These are phyloP conservation scores for Tragelaphus imberbis DNA, from an alignment of 2,113 vertebrate species.

Conservation along the genomic window DNA sequence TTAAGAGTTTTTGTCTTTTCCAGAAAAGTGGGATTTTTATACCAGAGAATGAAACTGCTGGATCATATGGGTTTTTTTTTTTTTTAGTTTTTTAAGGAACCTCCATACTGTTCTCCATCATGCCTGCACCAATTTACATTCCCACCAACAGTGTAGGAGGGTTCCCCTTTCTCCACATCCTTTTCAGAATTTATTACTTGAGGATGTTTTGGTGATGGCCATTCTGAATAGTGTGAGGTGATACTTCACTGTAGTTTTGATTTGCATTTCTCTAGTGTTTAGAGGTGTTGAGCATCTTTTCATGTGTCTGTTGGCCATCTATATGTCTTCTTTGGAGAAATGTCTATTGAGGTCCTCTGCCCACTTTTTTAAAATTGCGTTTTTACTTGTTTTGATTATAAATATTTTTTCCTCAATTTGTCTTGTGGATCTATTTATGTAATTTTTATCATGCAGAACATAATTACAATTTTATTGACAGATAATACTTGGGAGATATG, in stretches of 20 bases:
- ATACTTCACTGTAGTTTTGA: neutral
- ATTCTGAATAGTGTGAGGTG: neutral
- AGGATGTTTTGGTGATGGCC: neutral
- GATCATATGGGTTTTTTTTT: neutral
- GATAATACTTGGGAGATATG: neutral
- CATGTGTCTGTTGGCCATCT: neutral
- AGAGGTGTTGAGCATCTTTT: neutral
- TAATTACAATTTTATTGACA: neutral
- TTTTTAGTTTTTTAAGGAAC: neutral
- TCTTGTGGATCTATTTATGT: neutral
- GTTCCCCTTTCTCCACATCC: neutral
- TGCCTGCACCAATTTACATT: neutral
- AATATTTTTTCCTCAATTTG: neutral
- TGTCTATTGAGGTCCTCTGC: neutral
- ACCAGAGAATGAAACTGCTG: neutral
- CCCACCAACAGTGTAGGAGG: neutral
- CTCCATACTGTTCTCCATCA: neutral
- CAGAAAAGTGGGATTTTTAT: neutral
- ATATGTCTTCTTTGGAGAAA: neutral
- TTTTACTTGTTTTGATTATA: neutral
- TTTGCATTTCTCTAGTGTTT: neutral
- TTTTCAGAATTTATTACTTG: neutral
- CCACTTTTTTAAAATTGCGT: neutral
- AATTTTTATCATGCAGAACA: neutral
- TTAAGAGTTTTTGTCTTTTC: neutral